A percentile compares a stretch with the other conserved stretches of the same genome.
Conservation (phyloP, 1,140 invertebrate genomes). For the Aporrectodea caliginosa region DNA sequence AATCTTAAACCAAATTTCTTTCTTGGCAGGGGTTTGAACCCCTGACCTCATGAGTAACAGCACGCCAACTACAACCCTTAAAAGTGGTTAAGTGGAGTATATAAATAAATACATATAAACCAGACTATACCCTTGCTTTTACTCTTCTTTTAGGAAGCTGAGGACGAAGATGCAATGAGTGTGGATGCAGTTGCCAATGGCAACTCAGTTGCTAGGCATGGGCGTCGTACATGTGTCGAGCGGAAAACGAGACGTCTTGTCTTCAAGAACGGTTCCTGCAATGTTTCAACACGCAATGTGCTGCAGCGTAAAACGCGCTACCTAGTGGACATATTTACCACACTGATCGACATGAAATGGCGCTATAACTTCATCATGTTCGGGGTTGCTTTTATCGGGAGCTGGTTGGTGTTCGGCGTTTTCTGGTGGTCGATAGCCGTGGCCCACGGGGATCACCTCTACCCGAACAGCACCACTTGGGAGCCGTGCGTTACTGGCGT, state of each 20-base stretch:
- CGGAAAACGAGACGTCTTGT: constrained; percentile 9
- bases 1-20: too few relatives aligned
- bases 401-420: constrained; percentile 52
- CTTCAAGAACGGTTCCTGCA: constrained; percentile 28
- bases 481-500: constrained; percentile 42
- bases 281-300: constrained; percentile 27
- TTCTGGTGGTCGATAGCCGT: constrained; percentile 49
- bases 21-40: too few relatives aligned
- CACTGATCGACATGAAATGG: constrained; percentile 60
- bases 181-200: too few relatives aligned
- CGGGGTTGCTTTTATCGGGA: constrained; percentile 44
- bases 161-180: too few relatives aligned
- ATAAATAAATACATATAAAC: too few relatives aligned
- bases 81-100: too few relatives aligned
- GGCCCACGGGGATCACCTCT: constrained; percentile 45
- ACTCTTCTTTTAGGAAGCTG: too few relatives aligned
- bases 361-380: constrained; percentile 48
- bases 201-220: too few relatives aligned
- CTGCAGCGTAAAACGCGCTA: constrained; percentile 28
- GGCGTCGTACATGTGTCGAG: background rate
- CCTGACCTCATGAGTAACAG: too few relatives aligned
- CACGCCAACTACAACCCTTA: too few relatives aligned
- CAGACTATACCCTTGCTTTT: too few relatives aligned
- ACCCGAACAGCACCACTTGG: constrained; percentile 51
- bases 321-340: constrained; percentile 72